Conservation (phyloP, 2,113 vertebrate genomes). For the Hoplias malabaricus region DNA sequence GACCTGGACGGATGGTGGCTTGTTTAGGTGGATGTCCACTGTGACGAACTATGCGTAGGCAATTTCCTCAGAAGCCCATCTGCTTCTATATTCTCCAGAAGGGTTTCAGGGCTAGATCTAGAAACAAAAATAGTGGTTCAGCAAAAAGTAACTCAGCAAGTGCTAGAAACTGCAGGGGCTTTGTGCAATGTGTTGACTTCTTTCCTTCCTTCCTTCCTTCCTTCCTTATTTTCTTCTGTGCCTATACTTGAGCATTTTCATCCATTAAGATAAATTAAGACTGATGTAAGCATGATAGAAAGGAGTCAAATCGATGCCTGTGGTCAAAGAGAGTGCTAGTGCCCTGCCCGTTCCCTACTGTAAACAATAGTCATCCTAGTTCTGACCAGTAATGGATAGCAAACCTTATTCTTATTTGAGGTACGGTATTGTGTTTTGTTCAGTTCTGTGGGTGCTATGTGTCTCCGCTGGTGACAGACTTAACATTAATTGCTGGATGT, state of each 20-base stretch:
- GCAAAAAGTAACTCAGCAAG: neutral
- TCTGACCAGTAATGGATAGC: no score
- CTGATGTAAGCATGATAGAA: neutral
- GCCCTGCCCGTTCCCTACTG: neutral
- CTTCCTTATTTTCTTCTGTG: no score
- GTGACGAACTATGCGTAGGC: constrained; percentile 60
- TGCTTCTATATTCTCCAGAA: constrained; percentile 12
- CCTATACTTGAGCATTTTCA: neutral
- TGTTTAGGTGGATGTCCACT: constrained; percentile 47
- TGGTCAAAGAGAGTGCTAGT: neutral
- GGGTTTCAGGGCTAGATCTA: neutral
- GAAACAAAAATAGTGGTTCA: neutral
- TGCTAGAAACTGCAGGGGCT: neutral
- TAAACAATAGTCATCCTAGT: neutral
- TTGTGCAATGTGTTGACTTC: constrained; percentile 3
- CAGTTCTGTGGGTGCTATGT: no score
- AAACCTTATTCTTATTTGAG: no score
- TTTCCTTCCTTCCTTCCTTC: neutral
- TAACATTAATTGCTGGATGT: no score
- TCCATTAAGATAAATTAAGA: neutral
- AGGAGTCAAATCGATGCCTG: neutral
- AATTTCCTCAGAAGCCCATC: constrained; percentile 45
- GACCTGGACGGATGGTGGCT: constrained; percentile 63
- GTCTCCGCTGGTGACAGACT: no score
- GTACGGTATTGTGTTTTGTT: no score